Evolutionary conservation across 2,113 vertebrate species (phyloP).

Genomic region (Lepisosteus oculatus): DNA sequence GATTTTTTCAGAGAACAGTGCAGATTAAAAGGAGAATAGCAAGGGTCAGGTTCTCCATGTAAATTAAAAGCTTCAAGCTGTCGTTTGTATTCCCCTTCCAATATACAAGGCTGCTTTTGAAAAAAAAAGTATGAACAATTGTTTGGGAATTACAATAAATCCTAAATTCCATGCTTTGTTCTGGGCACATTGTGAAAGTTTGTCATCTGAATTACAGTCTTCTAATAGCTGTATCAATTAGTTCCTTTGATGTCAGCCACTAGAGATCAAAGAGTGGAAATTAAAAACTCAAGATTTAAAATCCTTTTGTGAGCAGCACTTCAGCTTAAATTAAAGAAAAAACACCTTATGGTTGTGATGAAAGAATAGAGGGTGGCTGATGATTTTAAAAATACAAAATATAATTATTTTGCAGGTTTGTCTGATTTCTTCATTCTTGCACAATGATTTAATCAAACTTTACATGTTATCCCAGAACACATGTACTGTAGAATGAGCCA

Average conservation of each 20-base stretch:
- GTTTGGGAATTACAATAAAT: background rate
- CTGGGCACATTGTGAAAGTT: constrained; percentile 2
- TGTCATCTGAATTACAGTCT: constrained; percentile 23
- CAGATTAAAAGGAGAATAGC: constrained; percentile 14
- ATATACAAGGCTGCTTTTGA: background rate
- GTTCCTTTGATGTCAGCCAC: constrained; percentile 29
- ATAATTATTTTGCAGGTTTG: no score
- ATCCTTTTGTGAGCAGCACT: constrained; percentile 10
- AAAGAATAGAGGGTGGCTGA: background rate
- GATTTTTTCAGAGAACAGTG: constrained; percentile 19
- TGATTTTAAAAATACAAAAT: background rate
- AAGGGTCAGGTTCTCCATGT: constrained; percentile 13
- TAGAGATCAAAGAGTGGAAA: constrained; percentile 20
- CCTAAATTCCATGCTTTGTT: constrained; percentile 16
- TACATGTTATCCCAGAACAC: no score
- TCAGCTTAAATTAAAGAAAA: constrained; percentile 21
- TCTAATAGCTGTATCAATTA: constrained; percentile 26
- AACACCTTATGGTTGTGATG: constrained; percentile 21
- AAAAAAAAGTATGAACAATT: background rate
- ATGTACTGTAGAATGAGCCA: no score
- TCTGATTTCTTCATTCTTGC: no score
- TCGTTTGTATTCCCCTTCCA: background rate
- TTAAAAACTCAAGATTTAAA: constrained; percentile 9
- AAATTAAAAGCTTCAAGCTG: constrained; percentile 14
- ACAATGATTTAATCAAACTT: no score